phyloP scores from a whole-genome alignment of 64 coral and sea anemone genomes.

The Dendrophyllia cribrosa region DNA sequence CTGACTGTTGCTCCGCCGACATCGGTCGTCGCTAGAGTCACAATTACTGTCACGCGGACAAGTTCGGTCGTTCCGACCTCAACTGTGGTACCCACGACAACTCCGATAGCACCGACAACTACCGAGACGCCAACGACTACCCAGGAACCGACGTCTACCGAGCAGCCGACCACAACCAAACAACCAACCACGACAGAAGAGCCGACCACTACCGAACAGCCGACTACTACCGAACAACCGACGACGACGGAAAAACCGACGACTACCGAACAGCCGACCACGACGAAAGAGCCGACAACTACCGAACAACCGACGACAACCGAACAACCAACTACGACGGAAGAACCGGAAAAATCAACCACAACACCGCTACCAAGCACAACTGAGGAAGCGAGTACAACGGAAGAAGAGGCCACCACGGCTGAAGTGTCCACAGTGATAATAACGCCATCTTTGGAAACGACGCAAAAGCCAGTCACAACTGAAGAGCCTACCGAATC shows the following conservation, averaged over 20 bases:
- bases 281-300: background rate
- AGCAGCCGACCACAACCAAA: slow-evolving; percentile 20
- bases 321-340: slow-evolving; percentile 3
- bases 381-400: background rate
- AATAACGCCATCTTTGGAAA: background rate
- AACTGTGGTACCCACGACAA: slow-evolving; percentile 36
- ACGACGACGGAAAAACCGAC: background rate
- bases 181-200: background rate
- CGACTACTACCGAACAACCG: background rate
- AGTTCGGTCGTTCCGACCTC: slow-evolving; percentile 14
- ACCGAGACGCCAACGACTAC: slow-evolving; percentile 21
- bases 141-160: background rate
- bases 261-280: background rate
- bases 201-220: slow-evolving; percentile 10
- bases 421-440: background rate
- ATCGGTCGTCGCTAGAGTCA: slow-evolving; percentile 4
- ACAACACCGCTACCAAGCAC: background rate
- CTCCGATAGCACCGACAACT: slow-evolving; percentile 27
- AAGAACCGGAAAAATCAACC: background rate
- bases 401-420: background rate
- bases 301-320: slow-evolving; percentile 4
- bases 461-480: background rate
- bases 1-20: slow-evolving; percentile 62
- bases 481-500: background rate
- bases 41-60: slow-evolving; percentile 25